phyloP scores from a whole-genome alignment of 2,113 vertebrate species.

The Crotalus viridis region DNA sequence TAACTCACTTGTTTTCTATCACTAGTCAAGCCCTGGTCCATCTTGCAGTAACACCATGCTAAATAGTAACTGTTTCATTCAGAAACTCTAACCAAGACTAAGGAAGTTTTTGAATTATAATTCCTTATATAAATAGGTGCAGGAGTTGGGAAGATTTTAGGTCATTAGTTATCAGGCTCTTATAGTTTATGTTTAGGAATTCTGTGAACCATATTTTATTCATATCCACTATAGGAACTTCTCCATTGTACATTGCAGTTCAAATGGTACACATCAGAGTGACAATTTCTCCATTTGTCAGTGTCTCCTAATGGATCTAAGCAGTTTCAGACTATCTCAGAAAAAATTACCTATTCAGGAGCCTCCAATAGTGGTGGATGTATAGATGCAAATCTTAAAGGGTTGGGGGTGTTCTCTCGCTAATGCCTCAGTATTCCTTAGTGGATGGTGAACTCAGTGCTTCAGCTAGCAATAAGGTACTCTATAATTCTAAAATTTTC shows the following conservation, averaged over 20 bases:
- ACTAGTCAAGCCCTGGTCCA: not conserved
- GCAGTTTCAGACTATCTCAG: not conserved
- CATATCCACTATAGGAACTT: not conserved
- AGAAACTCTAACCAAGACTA: not conserved
- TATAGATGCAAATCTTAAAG: not conserved
- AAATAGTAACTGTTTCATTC: not conserved
- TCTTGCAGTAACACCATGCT: not conserved
- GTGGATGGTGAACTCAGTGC: not conserved
- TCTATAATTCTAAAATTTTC: not conserved
- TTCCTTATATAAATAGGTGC: not conserved
- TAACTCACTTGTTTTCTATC: not conserved
- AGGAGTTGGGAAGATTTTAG: not conserved
- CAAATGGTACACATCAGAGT: not conserved
- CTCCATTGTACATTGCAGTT: not conserved
- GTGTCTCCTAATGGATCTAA: not conserved
- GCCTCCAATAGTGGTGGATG: not conserved
- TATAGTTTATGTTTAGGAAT: not conserved
- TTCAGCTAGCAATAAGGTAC: not conserved
- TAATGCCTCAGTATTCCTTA: not conserved
- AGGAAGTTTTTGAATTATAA: not conserved
- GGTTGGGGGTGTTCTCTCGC: not conserved
- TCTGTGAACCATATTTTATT: not conserved
- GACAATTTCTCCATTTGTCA: not conserved
- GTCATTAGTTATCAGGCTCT: not conserved
- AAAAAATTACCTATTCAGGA: not conserved